Base-by-base conservation (phyloP, 2,113 vertebrate genomes). In the Gorilla gorilla region DNA sequence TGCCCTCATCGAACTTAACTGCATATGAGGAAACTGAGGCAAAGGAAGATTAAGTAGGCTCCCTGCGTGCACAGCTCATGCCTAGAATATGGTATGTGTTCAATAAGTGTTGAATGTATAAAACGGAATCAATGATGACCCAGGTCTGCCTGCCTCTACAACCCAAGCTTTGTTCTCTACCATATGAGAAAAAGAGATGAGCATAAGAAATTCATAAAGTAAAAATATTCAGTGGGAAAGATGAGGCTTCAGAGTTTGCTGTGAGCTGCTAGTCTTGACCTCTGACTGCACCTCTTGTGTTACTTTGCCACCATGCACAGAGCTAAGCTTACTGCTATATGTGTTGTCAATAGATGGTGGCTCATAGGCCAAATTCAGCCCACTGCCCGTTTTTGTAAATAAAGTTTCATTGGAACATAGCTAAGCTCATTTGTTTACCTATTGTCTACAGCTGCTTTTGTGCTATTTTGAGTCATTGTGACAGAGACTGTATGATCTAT, bases 31-130 rank as follows among this genome's bases (percentile, higher is more conserved):
- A 89, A 76, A 59, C 8, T 27, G 50, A 97, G 72, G 16, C 18
- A 68, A 4, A 22, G n/a, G 48, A 1, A 72, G n/a, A 55, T 12
- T 52, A 83, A 64, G 2, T 14, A 40, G 18, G 14, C 23, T 40
- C 10, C 23, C 2, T 5, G 18, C 48, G 5, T 84, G 30, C 17
- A 3, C 0, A 27, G 30, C 6, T 59, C 27, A 2, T 76, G 35
- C 43, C 64, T 89, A 27, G 32, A 45, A 32, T 32, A 61, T 35
- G 45, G 1, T 52, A 20, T 6, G 3, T 90, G 43, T 20, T 87
- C 8, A 2, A 1, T 72, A 84, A 90, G n/a, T 55, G 16, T 8
- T 40, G 16, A 90, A 57, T 83, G 4, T n/a, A 2, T 17, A 38
- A 48, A 89, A 84, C 16, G 81, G 57, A 88, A 25, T 70, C 6